Percentiles rank a stretch among this genome's conserved stretches.
Evolutionary conservation across 2,113 vertebrate genomes (phyloP).

Genomic region (Platichthys stellatus): DNA sequence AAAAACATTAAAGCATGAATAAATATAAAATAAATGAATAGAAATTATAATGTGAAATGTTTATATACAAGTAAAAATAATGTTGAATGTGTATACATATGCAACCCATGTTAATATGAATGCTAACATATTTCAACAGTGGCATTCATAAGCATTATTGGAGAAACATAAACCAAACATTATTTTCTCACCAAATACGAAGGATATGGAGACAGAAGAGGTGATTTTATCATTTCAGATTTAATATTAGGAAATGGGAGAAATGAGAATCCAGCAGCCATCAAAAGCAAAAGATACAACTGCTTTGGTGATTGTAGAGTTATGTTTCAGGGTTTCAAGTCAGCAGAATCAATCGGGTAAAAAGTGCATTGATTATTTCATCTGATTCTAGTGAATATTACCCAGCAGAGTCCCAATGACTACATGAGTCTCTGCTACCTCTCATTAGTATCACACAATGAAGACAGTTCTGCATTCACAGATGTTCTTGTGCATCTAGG

Average conservation of each 20-base stretch:
- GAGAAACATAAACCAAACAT: too few species aligned
- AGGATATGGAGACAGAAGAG: neutral
- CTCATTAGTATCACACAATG: neutral
- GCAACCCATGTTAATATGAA: too few species aligned
- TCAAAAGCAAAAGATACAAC: slow-evolving; percentile 32
- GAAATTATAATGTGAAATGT: neutral
- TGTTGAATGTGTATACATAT: neutral
- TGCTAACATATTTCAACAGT: too few species aligned
- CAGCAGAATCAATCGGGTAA: slow-evolving; percentile 30
- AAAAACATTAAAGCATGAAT: too few species aligned
- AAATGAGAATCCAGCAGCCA: slow-evolving; percentile 26
- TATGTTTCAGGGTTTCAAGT: slow-evolving; percentile 21
- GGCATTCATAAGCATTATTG: too few species aligned
- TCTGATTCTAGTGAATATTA: slow-evolving; percentile 42
- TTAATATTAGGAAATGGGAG: slow-evolving; percentile 53
- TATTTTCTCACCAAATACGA: neutral
- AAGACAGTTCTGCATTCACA: slow-evolving; percentile 5
- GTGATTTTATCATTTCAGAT: slow-evolving; percentile 20
- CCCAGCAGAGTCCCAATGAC: neutral
- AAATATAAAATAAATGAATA: neutral
- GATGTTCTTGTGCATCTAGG: neutral
- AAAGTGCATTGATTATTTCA: slow-evolving; percentile 48
- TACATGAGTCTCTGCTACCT: slow-evolving; percentile 13
- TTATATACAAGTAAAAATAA: neutral
- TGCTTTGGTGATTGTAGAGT: slow-evolving; percentile 46